Evolutionary conservation across 1,140 invertebrate genomes (phyloP).

Genomic region (Linepithema humile): DNA sequence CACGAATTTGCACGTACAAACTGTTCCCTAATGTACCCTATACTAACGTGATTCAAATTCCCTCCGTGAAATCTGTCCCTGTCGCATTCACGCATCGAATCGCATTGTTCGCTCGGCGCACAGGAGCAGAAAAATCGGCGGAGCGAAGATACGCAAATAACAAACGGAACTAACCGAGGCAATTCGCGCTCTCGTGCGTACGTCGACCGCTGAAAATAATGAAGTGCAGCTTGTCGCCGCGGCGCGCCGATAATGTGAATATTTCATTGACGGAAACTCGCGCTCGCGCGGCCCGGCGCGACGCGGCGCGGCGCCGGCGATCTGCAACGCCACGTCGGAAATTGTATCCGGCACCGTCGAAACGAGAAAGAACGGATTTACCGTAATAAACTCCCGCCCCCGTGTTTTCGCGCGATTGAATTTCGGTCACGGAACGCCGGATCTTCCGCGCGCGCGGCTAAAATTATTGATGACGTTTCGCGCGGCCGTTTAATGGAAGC

Average conservation of each 20-base stretch:
- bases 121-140: conserved; percentile 20
- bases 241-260: conserved; percentile 67
- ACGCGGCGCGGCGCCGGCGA: conserved; percentile 30
- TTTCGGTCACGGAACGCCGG: conserved; percentile 43
- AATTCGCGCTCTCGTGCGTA: conserved; percentile 11
- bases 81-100: background rate
- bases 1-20: conserved; percentile 68
- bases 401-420: background rate
- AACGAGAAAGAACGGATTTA: conserved; percentile 62
- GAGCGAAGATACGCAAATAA: conserved; percentile 27
- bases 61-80: background rate
- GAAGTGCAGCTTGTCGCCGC: conserved; percentile 62
- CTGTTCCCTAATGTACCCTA: conserved; percentile 64
- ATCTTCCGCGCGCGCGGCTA: conserved; percentile 37
- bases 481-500: conserved; percentile 40
- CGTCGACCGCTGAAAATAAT: conserved; percentile 64
- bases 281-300: background rate
- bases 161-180: conserved; percentile 12
- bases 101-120: background rate
- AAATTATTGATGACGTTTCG: conserved; percentile 47
- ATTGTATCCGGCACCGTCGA: conserved; percentile 61
- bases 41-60: background rate
- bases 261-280: conserved; percentile 67
- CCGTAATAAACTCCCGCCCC: conserved; percentile 52
- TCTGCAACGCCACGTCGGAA: conserved; percentile 56